Percentiles rank a stretch among this genome's conserved stretches.
These are phyloP conservation scores for Asobara japonica DNA, from an alignment of 1,140 invertebrate species.

Conservation along the genomic window DNA sequence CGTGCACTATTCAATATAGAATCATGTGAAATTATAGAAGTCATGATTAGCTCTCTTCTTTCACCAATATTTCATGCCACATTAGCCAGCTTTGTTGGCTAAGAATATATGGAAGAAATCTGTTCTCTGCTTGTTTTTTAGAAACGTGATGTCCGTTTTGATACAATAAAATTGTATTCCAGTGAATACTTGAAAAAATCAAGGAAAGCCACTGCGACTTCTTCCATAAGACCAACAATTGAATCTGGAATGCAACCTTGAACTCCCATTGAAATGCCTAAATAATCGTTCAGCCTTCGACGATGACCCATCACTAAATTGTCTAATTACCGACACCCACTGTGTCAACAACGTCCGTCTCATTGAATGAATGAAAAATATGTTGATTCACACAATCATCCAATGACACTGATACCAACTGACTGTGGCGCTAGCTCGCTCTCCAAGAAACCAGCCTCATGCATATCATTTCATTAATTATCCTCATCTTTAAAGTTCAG, in stretches of 20 bases:
- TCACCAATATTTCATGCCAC: neutral
- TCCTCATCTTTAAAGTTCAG: neutral
- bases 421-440: neutral
- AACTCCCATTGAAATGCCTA: neutral
- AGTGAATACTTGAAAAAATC: neutral
- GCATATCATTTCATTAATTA: neutral
- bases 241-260: neutral
- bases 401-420: neutral
- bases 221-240: neutral
- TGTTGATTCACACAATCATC: neutral
- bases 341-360: neutral
- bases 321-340: neutral
- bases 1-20: no score
- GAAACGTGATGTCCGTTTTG: no score
- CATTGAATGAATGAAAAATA: neutral
- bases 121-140: no score
- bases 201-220: neutral
- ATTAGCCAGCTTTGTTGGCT: neutral
- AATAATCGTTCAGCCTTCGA: neutral
- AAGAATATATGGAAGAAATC: no score
- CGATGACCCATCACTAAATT: neutral
- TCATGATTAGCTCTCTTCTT: neutral
- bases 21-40: neutral
- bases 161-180: neutral
- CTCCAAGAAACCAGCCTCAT: neutral